These are phyloP conservation scores for Temnothorax unifasciatus DNA, from an alignment of 2,888 invertebrate genomes.

Conservation along the genomic window DNA sequence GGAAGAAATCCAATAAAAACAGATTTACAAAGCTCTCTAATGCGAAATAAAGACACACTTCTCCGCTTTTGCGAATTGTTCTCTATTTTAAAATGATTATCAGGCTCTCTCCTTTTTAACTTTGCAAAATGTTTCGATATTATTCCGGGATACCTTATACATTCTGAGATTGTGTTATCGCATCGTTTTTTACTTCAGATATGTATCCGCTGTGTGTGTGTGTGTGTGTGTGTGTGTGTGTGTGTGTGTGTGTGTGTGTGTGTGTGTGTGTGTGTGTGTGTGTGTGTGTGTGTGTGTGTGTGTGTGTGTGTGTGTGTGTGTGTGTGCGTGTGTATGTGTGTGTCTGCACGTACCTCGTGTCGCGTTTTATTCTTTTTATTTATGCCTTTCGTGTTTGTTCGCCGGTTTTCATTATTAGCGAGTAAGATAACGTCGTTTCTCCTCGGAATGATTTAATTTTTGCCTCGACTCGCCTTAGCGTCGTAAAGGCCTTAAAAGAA, in stretches of 20 bases:
- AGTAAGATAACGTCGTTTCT: conserved; percentile 27
- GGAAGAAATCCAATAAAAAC: conserved; percentile 13
- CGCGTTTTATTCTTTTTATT: not conserved
- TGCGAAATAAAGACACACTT: conserved; percentile 3
- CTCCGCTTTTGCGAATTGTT: not conserved
- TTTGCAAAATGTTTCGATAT: conserved; percentile 6
- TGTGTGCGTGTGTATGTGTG: too few relatives aligned
- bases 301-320: too few relatives aligned
- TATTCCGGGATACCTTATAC: not conserved
- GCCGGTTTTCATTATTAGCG: not conserved
- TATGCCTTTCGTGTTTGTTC: not conserved
- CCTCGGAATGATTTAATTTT: conserved; percentile 36
- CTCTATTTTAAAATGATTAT: conserved; percentile 12
- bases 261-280: too few relatives aligned
- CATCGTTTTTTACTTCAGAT: not conserved
- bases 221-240: too few relatives aligned
- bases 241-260: too few relatives aligned
- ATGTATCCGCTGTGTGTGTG: not conserved
- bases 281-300: too few relatives aligned
- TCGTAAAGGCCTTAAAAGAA: conserved; percentile 59
- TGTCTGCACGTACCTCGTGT: not conserved
- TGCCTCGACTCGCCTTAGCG: conserved; percentile 35
- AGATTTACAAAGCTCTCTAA: conserved; percentile 3
- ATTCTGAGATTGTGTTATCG: not conserved
- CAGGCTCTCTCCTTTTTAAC: not conserved